A percentile compares a stretch with the other conserved stretches of the same genome.
Evolutionary conservation across 2,113 vertebrate genomes (phyloP).

Genomic region (Pungitius pungitius): DNA sequence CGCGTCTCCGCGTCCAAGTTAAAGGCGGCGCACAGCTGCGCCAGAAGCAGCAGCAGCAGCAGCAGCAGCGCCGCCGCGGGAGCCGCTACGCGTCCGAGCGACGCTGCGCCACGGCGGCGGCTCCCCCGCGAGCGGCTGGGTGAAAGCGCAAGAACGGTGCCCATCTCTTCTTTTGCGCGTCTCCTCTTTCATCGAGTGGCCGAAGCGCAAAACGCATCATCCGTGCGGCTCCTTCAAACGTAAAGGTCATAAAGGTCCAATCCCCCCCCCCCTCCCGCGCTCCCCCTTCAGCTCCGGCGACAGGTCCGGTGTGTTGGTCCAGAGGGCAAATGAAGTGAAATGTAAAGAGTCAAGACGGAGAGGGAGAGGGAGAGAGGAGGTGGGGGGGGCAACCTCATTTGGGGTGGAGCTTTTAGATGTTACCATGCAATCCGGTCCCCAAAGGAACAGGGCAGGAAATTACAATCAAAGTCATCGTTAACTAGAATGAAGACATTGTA

Average conservation of each 20-base stretch:
- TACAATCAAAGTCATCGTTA: background rate
- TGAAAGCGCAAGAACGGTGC: constrained; percentile 52
- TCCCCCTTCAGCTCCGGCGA: constrained; percentile 8
- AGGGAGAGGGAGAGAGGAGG: background rate
- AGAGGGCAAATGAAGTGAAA: constrained; percentile 12
- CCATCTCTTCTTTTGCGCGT: constrained; percentile 67
- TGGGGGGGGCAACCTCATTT: constrained; percentile 21
- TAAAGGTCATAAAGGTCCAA: constrained; percentile 10
- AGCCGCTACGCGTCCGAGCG: constrained; percentile 32
- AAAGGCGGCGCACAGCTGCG: constrained; percentile 64
- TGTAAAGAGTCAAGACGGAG: constrained; percentile 20
- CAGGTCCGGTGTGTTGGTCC: constrained; percentile 39
- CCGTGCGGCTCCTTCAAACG: constrained; percentile 46
- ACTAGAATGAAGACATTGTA: background rate
- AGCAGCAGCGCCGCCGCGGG: background rate
- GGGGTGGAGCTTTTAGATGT: constrained; percentile 70
- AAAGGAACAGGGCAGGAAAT: background rate
- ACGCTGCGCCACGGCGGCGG: background rate
- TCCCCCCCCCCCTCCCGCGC: background rate
- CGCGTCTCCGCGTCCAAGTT: constrained; percentile 70
- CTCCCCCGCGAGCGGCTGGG: constrained; percentile 13
- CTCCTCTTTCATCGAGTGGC: constrained; percentile 61
- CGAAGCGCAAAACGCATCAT: constrained; percentile 65
- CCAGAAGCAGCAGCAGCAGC: constrained; percentile 12
- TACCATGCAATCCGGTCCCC: constrained; percentile 30